phyloP scores from a whole-genome alignment of 2,888 invertebrate genomes.

The Hecatera dysodea region DNA sequence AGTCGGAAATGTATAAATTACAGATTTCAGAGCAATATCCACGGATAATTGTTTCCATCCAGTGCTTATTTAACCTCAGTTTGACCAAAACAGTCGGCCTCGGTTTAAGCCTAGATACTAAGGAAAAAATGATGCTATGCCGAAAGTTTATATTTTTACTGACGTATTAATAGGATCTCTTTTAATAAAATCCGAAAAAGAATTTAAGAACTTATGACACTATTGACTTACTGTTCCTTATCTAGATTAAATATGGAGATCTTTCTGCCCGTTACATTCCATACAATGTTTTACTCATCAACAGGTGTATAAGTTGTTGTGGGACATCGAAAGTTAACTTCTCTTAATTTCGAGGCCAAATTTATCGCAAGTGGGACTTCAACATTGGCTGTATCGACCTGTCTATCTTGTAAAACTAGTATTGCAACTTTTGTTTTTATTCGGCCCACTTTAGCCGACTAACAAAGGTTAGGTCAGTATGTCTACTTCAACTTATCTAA shows the following conservation, averaged over 20 bases:
- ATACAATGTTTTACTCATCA: constrained; percentile 39
- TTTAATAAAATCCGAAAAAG: not conserved
- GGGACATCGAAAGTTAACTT: constrained; percentile 78
- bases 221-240: constrained; percentile 17
- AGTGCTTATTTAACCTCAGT: not conserved
- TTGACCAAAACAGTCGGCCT: constrained; percentile 1
- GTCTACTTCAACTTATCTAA: constrained; percentile 53
- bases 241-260: constrained; percentile 4
- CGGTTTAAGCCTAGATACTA: not conserved
- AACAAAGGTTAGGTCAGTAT: constrained; percentile 73
- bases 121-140: not conserved
- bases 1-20: not conserved
- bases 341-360: constrained; percentile 80
- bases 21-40: not conserved
- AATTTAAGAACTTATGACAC: not conserved
- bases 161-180: not conserved
- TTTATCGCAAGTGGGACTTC: constrained; percentile 79
- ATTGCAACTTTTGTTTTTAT: constrained; percentile 88
- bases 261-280: constrained; percentile 26
- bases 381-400: constrained; percentile 77
- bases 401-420: constrained; percentile 86
- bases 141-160: not conserved
- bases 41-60: not conserved
- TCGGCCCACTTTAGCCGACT: constrained; percentile 72
- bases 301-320: constrained; percentile 64